phyloP scores from a whole-genome alignment of 92 coral and sea anemone genomes.

The Meandrina meandrites region DNA sequence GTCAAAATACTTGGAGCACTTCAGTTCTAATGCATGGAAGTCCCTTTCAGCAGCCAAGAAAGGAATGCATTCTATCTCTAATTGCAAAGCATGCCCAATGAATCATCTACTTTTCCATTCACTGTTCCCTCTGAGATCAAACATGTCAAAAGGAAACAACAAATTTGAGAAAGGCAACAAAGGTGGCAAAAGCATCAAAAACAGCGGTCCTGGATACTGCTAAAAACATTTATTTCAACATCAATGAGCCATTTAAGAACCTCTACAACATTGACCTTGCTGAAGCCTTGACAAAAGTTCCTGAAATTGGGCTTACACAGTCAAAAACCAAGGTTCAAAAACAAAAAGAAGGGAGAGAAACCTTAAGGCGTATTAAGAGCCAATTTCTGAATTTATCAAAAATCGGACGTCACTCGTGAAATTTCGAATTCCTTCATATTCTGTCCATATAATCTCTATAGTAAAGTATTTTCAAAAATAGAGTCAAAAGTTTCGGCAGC shows the following conservation, averaged over 20 bases:
- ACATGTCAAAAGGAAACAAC: background rate
- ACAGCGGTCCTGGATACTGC: background rate
- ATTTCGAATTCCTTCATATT: too few relatives aligned
- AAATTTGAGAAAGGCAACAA: background rate
- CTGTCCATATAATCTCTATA: too few relatives aligned
- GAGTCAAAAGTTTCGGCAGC: too few relatives aligned
- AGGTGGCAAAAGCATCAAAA: background rate
- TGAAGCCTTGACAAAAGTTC: slow-evolving; percentile 2
- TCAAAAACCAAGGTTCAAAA: slow-evolving; percentile 1
- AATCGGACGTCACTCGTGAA: too few relatives aligned
- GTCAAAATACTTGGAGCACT: background rate
- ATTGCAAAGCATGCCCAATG: background rate
- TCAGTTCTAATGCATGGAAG: background rate
- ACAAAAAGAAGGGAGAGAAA: slow-evolving; percentile 1
- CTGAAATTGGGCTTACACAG: background rate
- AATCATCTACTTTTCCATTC: background rate
- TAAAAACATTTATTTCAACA: background rate
- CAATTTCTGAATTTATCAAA: too few relatives aligned
- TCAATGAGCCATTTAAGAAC: background rate
- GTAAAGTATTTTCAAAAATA: too few relatives aligned
- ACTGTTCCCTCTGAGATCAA: background rate
- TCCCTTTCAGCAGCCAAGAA: background rate
- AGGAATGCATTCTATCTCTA: background rate
- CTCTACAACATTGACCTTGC: background rate
- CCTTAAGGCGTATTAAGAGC: background rate